These are phyloP conservation scores for Manis pentadactyla DNA, from an alignment of 2,797 vertebrate genomes.

Conservation along the genomic window DNA sequence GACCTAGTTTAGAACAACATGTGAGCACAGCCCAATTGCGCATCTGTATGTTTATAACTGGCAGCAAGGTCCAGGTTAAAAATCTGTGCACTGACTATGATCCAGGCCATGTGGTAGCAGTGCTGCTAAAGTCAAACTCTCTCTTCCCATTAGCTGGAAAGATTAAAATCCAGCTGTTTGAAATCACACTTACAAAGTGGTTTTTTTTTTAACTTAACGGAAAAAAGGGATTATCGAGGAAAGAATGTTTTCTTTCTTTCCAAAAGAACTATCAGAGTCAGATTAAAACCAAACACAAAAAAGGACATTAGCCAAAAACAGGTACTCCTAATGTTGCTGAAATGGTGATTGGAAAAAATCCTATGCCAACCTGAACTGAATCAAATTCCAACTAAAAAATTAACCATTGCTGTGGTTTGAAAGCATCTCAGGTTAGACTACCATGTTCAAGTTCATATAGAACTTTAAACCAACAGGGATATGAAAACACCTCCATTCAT, in stretches of 20 bases:
- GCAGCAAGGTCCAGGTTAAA: background rate
- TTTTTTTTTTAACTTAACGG: conserved; percentile 40
- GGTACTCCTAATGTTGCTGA: background rate
- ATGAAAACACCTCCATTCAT: background rate
- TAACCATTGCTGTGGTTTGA: background rate
- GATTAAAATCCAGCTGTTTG: conserved; percentile 33
- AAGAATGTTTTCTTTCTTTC: conserved; percentile 63
- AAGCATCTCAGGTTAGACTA: background rate
- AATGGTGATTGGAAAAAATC: background rate
- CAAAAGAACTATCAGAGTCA: conserved; percentile 44
- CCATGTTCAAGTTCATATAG: background rate
- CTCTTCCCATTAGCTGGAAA: background rate
- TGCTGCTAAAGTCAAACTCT: background rate
- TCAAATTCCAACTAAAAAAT: background rate
- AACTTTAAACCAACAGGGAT: background rate
- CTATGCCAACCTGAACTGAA: background rate
- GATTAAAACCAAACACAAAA: conserved; percentile 56
- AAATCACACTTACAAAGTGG: conserved; percentile 47
- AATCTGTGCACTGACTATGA: background rate
- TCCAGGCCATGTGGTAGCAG: background rate
- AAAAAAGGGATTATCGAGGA: conserved; percentile 27
- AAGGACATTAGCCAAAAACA: conserved; percentile 41
- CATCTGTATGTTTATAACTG: background rate
- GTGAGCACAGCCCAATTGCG: background rate
- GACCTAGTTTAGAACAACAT: background rate